Percentiles rank a stretch among this genome's conserved stretches.
phyloP scores from a whole-genome alignment of 2,888 invertebrate genomes.

The Sesia bembeciformis region DNA sequence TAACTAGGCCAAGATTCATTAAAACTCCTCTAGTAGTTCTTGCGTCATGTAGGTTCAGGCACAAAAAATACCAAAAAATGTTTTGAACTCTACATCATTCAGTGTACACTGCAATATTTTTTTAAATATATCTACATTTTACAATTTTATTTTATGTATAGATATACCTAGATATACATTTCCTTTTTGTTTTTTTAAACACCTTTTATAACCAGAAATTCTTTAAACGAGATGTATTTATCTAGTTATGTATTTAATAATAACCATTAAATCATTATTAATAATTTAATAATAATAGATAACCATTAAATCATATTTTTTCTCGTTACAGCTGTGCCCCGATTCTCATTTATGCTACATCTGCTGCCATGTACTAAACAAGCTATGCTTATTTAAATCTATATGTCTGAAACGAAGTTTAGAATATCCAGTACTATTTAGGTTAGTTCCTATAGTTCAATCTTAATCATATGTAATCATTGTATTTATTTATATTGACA shows the following conservation, averaged over 20 bases:
- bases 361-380: constrained; percentile 49
- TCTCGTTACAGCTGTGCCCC: constrained; percentile 35
- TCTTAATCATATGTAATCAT: too few species aligned
- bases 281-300: background rate
- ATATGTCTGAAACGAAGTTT: constrained; percentile 47
- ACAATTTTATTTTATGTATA: background rate
- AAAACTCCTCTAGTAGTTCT: too few species aligned
- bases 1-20: too few species aligned
- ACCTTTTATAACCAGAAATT: background rate
- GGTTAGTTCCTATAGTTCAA: constrained; percentile 20
- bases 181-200: background rate
- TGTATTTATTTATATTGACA: too few species aligned
- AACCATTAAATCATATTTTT: background rate
- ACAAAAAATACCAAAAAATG: background rate
- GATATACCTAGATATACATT: background rate
- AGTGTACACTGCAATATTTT: too few species aligned
- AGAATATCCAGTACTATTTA: constrained; percentile 54
- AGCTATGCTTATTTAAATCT: constrained; percentile 44
- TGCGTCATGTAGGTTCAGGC: too few species aligned
- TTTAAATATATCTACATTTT: too few species aligned
- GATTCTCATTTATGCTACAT: constrained; percentile 52
- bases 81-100: too few species aligned
- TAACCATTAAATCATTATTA: too few species aligned
- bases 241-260: background rate
- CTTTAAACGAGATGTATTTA: background rate